phyloP scores from a whole-genome alignment of 2,888 invertebrate genomes.

The Xestobium rufovillosum region DNA sequence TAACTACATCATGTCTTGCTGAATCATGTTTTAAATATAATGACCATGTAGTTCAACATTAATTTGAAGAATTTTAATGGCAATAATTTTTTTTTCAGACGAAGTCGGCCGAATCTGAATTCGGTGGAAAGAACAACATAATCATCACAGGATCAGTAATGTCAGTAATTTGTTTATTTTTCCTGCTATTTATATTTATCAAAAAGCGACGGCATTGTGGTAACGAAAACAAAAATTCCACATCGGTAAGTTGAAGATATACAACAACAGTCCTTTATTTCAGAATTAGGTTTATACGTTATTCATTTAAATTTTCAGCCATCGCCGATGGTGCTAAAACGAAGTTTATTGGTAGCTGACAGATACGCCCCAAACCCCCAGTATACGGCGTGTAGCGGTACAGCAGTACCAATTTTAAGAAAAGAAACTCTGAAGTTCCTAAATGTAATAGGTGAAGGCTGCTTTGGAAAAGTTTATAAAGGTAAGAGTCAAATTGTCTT shows the following conservation, averaged over 20 bases:
- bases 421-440: slow-evolving; percentile 62
- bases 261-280: no score
- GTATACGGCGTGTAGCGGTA: slow-evolving; percentile 51
- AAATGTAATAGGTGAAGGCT: slow-evolving; percentile 79
- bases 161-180: slow-evolving; percentile 12
- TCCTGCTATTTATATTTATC: slow-evolving; percentile 14
- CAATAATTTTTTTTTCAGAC: slow-evolving; percentile 13
- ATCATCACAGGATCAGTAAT: slow-evolving; percentile 14
- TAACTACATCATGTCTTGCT: no score
- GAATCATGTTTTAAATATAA: no score
- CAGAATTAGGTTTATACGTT: no score
- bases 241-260: slow-evolving; percentile 19
- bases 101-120: slow-evolving; percentile 12
- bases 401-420: slow-evolving; percentile 53
- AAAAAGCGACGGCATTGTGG: slow-evolving; percentile 17
- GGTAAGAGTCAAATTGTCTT: no score
- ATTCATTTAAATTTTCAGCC: slow-evolving; percentile 46
- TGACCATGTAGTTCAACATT: no score
- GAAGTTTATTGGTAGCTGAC: slow-evolving; percentile 57
- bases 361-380: slow-evolving; percentile 71
- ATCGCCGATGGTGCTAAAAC: slow-evolving; percentile 49
- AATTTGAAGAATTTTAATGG: no score
- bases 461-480: slow-evolving; percentile 83
- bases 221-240: slow-evolving; percentile 18
- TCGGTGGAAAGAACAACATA: slow-evolving; percentile 9